Evolutionary conservation across 1,140 invertebrate genomes (phyloP), one percentile per base, ranked within the genome.

Genomic region (Musca domestica): DNA sequence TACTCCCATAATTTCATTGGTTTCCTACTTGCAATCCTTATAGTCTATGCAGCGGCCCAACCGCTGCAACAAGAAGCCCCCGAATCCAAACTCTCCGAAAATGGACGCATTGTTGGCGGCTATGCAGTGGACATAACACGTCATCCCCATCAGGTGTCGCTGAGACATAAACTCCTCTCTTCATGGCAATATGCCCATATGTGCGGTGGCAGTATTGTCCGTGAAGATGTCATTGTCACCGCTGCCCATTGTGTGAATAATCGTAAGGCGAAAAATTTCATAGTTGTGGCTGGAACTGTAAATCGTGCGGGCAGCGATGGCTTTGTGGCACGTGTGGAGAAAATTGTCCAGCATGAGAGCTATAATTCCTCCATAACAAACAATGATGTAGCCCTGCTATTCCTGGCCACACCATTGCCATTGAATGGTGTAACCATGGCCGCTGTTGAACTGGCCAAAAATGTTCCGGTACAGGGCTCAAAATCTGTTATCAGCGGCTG

Each of bases 131-230:
- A 69, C 74, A 12, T 71, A 20, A 15, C 52, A 12, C 46, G n/a
- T 7, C 68, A 71, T 65, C 74, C 76, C 3, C 71, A 80, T 70
- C 77, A 78, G 52, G 71, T 77, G 3, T 75, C 75, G 12, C 14
- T 76, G 61, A 68, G 74, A 2, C 69, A 66, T 54, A 74, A 76
- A 54, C n/a, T 0, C 74, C 6, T 80, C 34, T 25, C 25, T 71
- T 2, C 78, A 80, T 68, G 47, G n/a, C 15, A n/a, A 17, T 64
- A 47, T 10, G 10, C 17, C n/a, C 66, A 67, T 23, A 7, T 61
- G 14, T 88, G 87, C 71, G 86, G 86, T 15, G 87, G 84, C n/a
- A 82, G 83, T 14, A 82, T 88, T 64, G 77, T 86, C 72, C 15
- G n/a, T 7, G 48, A 51, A 30, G 2, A 14, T 75, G 25, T 61